Base-by-base conservation (phyloP, 1,140 invertebrate species). In the Zaprionus kolodkinae region DNA sequence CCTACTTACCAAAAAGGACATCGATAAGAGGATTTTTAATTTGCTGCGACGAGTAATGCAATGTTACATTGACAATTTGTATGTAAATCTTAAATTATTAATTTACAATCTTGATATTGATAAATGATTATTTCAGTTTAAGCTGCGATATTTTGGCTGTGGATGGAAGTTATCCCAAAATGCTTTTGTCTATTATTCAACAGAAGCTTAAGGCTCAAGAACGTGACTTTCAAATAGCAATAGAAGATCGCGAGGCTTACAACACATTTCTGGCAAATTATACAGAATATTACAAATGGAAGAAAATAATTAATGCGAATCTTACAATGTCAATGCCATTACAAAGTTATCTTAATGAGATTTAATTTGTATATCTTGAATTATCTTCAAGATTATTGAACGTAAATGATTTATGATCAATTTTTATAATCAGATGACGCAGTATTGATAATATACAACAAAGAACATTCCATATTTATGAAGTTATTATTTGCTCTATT, bases 251-350 rank as follows among this genome's bases (percentile, higher is more conserved):
- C 17, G 80, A 79, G 6, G 38, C 36, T 3, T 67, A 52, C 1
- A 33, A 61, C 13, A 59, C 55, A n/a, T 65, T 56, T 43, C 45
- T 63, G 21, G 63, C 79, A 55, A 62, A 71, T 13, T 60, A 35
- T 38, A 64, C 80, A 17, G 50, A 64, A 11, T 65, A 79, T 55
- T 38, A 68, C 43, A 76, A 72, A 40, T 82, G 80, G 80, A 79
- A 68, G 15, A 67, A 52, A 27, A 36, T 84, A 17, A 15, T 83
- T 50, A 76, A 56, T 25, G 64, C 67, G 1, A 66, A 60, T 13
- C 30, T 71, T 35, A 38, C 54, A 13, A 79, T 79, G 72, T 52
- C 81, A 0, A 40, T 61, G 15, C 38, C 33, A 6, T 27, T 75
- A 11, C 57, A 56, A 33, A 12, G 35, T 9, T 84, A 62, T 56